phyloP scores from a whole-genome alignment of 2,888 invertebrate species.

The Idaea dimidiata region DNA sequence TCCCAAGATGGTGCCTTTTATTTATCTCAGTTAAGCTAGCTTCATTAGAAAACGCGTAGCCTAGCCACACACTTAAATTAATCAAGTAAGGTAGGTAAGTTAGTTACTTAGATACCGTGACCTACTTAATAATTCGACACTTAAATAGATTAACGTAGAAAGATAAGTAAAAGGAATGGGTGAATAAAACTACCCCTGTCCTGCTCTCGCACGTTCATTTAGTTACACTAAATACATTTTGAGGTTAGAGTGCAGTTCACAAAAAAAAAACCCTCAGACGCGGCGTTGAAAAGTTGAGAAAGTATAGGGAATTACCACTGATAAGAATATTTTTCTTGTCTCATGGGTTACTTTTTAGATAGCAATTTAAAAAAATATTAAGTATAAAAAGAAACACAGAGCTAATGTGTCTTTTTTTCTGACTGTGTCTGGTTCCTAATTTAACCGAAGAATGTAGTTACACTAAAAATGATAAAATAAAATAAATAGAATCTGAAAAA shows the following conservation, averaged over 20 bases:
- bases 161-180: background rate
- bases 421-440: too few relatives aligned
- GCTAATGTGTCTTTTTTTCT: too few relatives aligned
- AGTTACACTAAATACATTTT: background rate
- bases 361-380: too few relatives aligned
- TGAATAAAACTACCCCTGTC: background rate
- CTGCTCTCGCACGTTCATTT: background rate
- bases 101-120: background rate
- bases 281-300: too few relatives aligned
- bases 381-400: too few relatives aligned
- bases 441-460: too few relatives aligned
- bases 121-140: constrained; percentile 1
- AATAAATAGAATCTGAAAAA: too few relatives aligned
- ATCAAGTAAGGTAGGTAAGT: background rate
- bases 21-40: background rate
- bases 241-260: background rate
- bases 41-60: background rate
- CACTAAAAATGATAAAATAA: too few relatives aligned
- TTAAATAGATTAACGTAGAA: background rate
- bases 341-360: too few relatives aligned
- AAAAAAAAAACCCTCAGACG: background rate
- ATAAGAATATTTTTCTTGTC: too few relatives aligned
- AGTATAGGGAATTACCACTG: too few relatives aligned
- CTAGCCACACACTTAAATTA: background rate
- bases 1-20: too few relatives aligned